Conservation (phyloP, 2,888 invertebrate species). For the Malacosoma neustria region DNA sequence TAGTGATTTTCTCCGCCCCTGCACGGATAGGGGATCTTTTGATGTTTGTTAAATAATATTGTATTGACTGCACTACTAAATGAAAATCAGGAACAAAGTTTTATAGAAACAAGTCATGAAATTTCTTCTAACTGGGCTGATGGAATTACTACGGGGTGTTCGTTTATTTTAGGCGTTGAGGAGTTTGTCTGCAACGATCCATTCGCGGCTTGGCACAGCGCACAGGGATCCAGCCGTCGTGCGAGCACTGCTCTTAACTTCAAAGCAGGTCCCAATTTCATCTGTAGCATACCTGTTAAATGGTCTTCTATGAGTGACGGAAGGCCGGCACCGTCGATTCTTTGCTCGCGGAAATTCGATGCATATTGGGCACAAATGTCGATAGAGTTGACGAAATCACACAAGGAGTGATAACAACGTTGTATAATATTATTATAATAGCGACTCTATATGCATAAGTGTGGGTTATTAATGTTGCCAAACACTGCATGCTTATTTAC, state of each 20-base stretch:
- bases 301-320: conserved; percentile 93
- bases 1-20: no score
- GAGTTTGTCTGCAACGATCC: conserved; percentile 30
- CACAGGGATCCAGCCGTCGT: conserved; percentile 84
- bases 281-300: conserved; percentile 88
- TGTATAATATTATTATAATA: no score
- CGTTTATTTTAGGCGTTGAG: conserved; percentile 47
- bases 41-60: no score
- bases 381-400: conserved; percentile 88
- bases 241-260: conserved; percentile 88
- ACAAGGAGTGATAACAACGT: no score
- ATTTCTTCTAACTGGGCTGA: conserved; percentile 60
- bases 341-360: conserved; percentile 92
- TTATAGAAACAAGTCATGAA: no score
- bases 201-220: conserved; percentile 78
- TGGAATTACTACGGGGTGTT: conserved; percentile 64
- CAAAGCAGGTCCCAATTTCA: conserved; percentile 93
- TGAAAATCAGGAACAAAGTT: not conserved
- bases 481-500: no score
- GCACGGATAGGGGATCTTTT: no score
- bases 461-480: no score
- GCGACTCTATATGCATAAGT: no score
- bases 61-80: no score
- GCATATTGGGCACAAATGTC: conserved; percentile 95
- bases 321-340: conserved; percentile 90